A percentile compares a stretch with the other conserved stretches of the same genome.
phyloP scores from a whole-genome alignment of 2,797 vertebrate species.

The Pterois miles region DNA sequence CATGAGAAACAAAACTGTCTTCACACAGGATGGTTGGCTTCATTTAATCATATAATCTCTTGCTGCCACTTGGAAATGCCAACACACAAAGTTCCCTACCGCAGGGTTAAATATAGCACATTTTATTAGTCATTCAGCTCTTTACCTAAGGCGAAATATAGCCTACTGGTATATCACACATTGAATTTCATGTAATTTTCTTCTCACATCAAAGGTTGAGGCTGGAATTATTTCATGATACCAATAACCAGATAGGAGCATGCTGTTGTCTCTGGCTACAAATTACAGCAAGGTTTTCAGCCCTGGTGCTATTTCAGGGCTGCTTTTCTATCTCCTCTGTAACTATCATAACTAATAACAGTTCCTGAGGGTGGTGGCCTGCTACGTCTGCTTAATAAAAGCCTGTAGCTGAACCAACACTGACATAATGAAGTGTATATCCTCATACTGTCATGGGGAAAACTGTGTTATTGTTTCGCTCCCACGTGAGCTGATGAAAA shows the following conservation, averaged over 20 bases:
- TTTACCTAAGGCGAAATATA: slow-evolving; percentile 42
- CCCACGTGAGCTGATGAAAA: slow-evolving; percentile 36
- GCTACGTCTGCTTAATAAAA: slow-evolving; percentile 42
- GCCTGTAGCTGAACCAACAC: slow-evolving; percentile 32
- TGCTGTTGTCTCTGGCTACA: slow-evolving; percentile 1
- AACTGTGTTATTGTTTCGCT: slow-evolving; percentile 44
- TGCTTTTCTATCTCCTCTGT: slow-evolving; percentile 22
- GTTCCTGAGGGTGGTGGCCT: slow-evolving; percentile 23
- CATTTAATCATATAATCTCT: slow-evolving; percentile 14
- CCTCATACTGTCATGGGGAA: slow-evolving; percentile 6
- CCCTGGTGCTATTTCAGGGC: slow-evolving; percentile 25
- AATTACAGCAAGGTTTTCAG: slow-evolving; percentile 2
- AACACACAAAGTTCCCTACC: slow-evolving; percentile 35
- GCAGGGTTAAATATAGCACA: slow-evolving; percentile 53
- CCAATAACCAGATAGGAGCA: slow-evolving; percentile 4
- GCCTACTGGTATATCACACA: slow-evolving; percentile 32
- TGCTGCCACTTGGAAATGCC: slow-evolving; percentile 22
- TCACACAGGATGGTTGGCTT: neutral
- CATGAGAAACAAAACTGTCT: neutral
- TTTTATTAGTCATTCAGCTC: slow-evolving; percentile 53
- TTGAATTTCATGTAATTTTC: slow-evolving; percentile 40
- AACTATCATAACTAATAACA: slow-evolving; percentile 25
- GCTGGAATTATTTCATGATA: slow-evolving; percentile 10
- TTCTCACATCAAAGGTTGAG: slow-evolving; percentile 9
- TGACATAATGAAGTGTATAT: slow-evolving; percentile 30